Conservation (phyloP, 1,140 invertebrate genomes). For the Teleopsis dalmanni region DNA sequence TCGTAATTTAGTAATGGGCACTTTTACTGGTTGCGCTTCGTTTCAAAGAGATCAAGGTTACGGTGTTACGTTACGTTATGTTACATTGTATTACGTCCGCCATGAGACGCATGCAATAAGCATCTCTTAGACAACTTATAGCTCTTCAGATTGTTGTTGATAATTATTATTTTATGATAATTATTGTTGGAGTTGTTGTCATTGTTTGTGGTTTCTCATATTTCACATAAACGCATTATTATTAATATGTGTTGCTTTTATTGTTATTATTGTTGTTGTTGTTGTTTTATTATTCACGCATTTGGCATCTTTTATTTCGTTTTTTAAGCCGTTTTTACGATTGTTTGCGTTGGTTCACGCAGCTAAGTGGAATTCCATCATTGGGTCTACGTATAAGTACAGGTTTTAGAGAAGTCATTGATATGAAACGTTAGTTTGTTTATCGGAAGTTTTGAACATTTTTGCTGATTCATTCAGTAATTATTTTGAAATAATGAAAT, state of each 20-base stretch:
- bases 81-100: not conserved
- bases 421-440: too few species aligned
- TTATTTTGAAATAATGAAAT: too few species aligned
- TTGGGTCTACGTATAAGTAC: too few species aligned
- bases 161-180: not conserved
- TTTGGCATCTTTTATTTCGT: not conserved
- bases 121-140: not conserved
- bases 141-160: not conserved
- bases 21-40: not conserved
- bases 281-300: too few species aligned
- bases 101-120: not conserved
- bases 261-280: not conserved
- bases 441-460: too few species aligned
- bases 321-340: not conserved
- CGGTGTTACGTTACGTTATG: slow-evolving; percentile 2
- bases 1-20: too few species aligned
- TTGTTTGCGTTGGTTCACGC: too few species aligned
- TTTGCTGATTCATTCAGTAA: too few species aligned
- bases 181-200: too few species aligned
- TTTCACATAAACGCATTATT: not conserved
- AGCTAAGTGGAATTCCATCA: too few species aligned
- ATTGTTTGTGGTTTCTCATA: not conserved
- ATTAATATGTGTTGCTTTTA: not conserved
- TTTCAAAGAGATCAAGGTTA: slow-evolving; percentile 12
- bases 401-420: too few species aligned